Evolutionary conservation across 2,888 invertebrate species (phyloP).

Genomic region (Lysandra coridon): DNA sequence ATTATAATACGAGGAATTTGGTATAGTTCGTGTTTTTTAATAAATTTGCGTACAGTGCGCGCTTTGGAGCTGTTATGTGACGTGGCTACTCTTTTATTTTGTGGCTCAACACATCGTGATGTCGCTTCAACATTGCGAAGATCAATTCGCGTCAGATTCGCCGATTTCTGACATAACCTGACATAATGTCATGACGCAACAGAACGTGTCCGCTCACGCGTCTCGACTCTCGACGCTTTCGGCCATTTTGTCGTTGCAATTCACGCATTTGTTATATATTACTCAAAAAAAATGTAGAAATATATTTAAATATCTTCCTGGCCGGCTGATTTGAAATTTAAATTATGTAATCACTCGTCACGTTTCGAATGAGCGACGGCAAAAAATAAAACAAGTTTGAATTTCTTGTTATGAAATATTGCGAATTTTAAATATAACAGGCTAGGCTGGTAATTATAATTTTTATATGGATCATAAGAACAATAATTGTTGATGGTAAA

Average conservation of each 20-base stretch:
- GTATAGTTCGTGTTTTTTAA: too few species aligned
- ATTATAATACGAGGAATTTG: too few species aligned
- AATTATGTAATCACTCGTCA: conserved; percentile 1
- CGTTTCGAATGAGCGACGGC: background rate
- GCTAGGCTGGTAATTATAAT: background rate
- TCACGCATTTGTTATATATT: background rate
- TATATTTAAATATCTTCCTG: background rate
- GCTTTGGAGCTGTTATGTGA: too few species aligned
- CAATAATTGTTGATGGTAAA: background rate
- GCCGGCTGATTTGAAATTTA: background rate
- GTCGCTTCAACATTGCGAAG: background rate
- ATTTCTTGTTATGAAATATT: conserved; percentile 10
- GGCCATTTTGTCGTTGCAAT: background rate
- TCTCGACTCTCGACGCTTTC: background rate
- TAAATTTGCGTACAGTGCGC: too few species aligned
- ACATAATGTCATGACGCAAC: background rate
- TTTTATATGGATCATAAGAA: background rate
- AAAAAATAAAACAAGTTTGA: background rate
- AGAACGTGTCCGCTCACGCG: background rate
- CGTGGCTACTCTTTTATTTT: background rate
- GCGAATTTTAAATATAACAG: background rate
- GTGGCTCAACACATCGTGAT: background rate
- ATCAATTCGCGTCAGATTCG: background rate
- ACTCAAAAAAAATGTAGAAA: background rate
- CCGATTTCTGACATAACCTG: conserved; percentile 4